A percentile compares a stretch with the other conserved stretches of the same genome.
phyloP scores from a whole-genome alignment of 1,140 invertebrate genomes.

The Listronotus bonariensis region DNA sequence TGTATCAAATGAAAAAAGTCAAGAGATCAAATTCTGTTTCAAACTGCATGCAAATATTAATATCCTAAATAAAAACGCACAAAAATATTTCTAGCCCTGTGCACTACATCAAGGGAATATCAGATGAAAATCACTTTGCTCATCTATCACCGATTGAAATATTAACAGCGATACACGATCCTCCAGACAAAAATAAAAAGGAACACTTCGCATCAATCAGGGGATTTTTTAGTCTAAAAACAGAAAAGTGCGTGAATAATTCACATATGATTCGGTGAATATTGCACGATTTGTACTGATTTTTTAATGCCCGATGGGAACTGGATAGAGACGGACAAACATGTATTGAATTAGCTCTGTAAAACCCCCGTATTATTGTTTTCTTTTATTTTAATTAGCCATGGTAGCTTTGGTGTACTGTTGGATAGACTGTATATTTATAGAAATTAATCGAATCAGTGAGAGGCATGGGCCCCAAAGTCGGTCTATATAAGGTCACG shows the following conservation, averaged over 20 bases:
- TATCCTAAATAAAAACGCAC: no score
- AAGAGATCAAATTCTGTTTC: no score
- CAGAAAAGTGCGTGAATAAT: neutral
- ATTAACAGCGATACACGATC: slow-evolving; percentile 10
- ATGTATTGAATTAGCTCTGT: neutral
- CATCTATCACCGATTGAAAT: slow-evolving; percentile 14
- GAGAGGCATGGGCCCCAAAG: no score
- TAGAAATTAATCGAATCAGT: no score
- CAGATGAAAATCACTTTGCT: slow-evolving; percentile 9
- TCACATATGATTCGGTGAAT: slow-evolving; percentile 5
- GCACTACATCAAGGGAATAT: neutral
- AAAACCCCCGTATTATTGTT: neutral
- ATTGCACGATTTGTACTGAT: slow-evolving; percentile 12
- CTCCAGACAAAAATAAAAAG: slow-evolving; percentile 18
- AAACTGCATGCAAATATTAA: no score
- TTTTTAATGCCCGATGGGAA: neutral
- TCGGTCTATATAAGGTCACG: no score
- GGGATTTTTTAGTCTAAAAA: slow-evolving; percentile 1
- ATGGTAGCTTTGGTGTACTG: no score
- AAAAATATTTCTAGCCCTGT: no score
- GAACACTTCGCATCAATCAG: neutral
- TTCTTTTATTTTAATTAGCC: neutral
- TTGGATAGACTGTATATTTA: no score
- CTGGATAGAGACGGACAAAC: neutral
- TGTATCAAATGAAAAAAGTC: no score